A percentile compares a stretch with the other conserved stretches of the same genome.
These are phyloP conservation scores for Chymomyza procnemis DNA, from an alignment of 2,888 invertebrate species.

Conservation along the genomic window DNA sequence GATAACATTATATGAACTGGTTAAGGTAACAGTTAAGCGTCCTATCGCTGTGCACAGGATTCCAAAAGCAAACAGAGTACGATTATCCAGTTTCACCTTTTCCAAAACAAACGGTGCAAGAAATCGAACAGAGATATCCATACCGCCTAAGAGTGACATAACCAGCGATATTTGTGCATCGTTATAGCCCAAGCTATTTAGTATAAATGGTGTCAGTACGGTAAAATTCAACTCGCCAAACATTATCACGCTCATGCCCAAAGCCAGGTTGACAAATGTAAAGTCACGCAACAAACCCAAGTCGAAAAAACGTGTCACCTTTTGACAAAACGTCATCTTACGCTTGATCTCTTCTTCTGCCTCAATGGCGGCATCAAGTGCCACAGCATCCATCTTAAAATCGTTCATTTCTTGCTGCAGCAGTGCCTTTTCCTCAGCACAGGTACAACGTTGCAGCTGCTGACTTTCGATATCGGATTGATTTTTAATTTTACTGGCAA, in stretches of 20 bases:
- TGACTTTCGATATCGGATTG: conserved; percentile 65
- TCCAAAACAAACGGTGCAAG: conserved; percentile 84
- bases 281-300: conserved; percentile 84
- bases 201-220: conserved; percentile 85
- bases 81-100: conserved; percentile 84
- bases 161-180: conserved; percentile 82
- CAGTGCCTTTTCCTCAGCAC: conserved; percentile 72
- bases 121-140: conserved; percentile 84
- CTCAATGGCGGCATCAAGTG: conserved; percentile 33
- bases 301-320: conserved; percentile 84
- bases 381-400: conserved; percentile 38
- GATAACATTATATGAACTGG: conserved; percentile 80
- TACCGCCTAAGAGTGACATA: conserved; percentile 84
- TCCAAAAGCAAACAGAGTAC: conserved; percentile 84
- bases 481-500: conserved; percentile 70
- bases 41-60: conserved; percentile 80
- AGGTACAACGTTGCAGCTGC: conserved; percentile 70
- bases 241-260: conserved; percentile 85
- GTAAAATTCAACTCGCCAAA: conserved; percentile 87
- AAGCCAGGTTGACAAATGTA: conserved; percentile 84
- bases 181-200: conserved; percentile 83
- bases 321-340: conserved; percentile 80
- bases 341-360: conserved; percentile 74
- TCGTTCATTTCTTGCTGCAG: conserved; percentile 61
- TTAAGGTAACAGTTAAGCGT: conserved; percentile 76